These are phyloP conservation scores for Falco columbarius DNA, from an alignment of 2,797 vertebrate genomes.

Conservation along the genomic window DNA sequence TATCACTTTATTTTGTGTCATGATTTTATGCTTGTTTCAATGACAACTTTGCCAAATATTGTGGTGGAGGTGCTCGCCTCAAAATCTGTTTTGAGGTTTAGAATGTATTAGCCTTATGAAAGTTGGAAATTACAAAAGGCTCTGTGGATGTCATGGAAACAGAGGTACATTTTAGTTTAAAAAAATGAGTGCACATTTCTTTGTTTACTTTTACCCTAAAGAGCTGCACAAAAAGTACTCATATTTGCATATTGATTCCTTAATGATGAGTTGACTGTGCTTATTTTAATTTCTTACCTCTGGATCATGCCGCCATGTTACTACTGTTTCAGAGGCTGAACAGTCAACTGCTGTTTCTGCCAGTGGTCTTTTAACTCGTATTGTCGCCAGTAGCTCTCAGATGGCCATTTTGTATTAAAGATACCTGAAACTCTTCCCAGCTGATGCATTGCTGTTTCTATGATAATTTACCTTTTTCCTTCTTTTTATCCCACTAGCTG, in stretches of 20 bases:
- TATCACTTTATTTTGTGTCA: constrained; percentile 40
- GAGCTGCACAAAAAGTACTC: neutral
- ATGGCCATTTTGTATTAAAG: neutral
- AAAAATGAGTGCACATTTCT: neutral
- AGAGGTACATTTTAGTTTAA: neutral
- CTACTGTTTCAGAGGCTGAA: neutral
- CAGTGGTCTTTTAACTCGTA: neutral
- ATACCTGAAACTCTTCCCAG: neutral
- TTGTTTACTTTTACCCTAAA: neutral
- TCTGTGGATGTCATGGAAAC: constrained; percentile 4
- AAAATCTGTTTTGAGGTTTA: constrained; percentile 26
- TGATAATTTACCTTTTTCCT: neutral
- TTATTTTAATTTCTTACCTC: neutral
- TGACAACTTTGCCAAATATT: constrained; percentile 44
- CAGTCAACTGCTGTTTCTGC: neutral
- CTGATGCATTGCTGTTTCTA: neutral
- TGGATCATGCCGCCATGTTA: neutral
- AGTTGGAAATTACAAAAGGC: constrained; percentile 10
- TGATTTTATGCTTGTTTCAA: constrained; percentile 31
- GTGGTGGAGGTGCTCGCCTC: constrained; percentile 8
- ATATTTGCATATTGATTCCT: neutral
- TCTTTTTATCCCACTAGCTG: neutral
- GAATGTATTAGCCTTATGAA: neutral
- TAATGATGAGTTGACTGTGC: neutral
- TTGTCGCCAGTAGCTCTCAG: neutral